A percentile compares a stretch with the other conserved stretches of the same genome.
These are phyloP conservation scores for Xiphophorus maculatus DNA, from an alignment of 2,113 vertebrate species.

Conservation along the genomic window DNA sequence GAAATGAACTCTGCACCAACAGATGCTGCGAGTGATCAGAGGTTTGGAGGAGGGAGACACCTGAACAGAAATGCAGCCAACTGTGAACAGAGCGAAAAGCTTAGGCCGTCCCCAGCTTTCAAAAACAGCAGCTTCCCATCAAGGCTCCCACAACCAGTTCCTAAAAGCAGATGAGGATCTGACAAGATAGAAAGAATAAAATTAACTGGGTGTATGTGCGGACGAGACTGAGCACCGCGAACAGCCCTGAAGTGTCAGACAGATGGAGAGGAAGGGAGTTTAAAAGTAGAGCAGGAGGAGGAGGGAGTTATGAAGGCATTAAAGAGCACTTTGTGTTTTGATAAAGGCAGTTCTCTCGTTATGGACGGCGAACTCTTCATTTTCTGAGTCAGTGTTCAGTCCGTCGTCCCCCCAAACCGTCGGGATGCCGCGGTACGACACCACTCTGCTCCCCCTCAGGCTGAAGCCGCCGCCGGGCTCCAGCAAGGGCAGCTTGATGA, in stretches of 20 bases:
- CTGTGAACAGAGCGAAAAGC: slow-evolving; percentile 61
- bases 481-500: slow-evolving; percentile 84
- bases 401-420: slow-evolving; percentile 93
- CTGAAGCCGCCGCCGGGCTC: slow-evolving; percentile 76
- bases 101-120: slow-evolving; percentile 37
- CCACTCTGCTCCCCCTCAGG: slow-evolving; percentile 75
- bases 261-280: slow-evolving; percentile 21
- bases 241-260: slow-evolving; percentile 53
- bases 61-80: slow-evolving; percentile 68
- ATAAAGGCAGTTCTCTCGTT: slow-evolving; percentile 98
- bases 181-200: slow-evolving; percentile 17
- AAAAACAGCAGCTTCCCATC: slow-evolving; percentile 48
- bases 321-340: slow-evolving; percentile 99
- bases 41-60: slow-evolving; percentile 52
- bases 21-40: slow-evolving; percentile 54
- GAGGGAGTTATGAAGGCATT: slow-evolving; percentile 68
- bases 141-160: slow-evolving; percentile 41
- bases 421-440: slow-evolving; percentile 94
- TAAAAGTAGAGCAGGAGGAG: slow-evolving; percentile 42
- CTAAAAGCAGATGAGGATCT: slow-evolving; percentile 37
- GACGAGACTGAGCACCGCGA: slow-evolving; percentile 51
- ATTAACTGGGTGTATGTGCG: slow-evolving; percentile 28
- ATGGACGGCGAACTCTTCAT: slow-evolving; percentile 87
- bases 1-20: slow-evolving; percentile 52
- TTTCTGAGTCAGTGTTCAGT: slow-evolving; percentile 87